phyloP scores from a whole-genome alignment of 2,888 invertebrate species.

The Nomada fucata region DNA sequence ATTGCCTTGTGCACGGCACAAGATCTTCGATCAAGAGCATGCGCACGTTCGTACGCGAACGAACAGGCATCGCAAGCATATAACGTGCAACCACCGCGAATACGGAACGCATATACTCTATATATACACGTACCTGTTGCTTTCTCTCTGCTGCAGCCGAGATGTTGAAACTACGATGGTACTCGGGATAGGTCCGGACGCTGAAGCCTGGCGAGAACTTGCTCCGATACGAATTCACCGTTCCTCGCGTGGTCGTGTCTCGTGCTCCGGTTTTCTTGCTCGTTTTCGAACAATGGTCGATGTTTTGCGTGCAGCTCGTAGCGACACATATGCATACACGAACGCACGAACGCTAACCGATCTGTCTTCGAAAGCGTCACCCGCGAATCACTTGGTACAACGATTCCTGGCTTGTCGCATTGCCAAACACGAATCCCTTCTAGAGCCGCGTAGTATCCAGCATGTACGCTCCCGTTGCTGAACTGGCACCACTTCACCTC shows the following conservation, averaged over 20 bases:
- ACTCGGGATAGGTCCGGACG: constrained; percentile 8
- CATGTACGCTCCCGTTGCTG: constrained; percentile 33
- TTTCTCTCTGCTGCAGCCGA: constrained; percentile 51
- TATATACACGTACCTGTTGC: constrained; percentile 66
- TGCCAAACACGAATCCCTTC: constrained; percentile 31
- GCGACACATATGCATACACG: constrained; percentile 9
- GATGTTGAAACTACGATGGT: constrained; percentile 52
- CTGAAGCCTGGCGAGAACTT: constrained; percentile 7
- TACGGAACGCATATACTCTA: constrained; percentile 39
- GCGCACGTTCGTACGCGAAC: constrained; percentile 59
- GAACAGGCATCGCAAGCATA: constrained; percentile 33
- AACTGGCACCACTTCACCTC: constrained; percentile 54
- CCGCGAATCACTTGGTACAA: constrained; percentile 41
- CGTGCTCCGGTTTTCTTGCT: not conserved
- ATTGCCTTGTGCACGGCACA: constrained; percentile 39
- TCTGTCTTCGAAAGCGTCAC: constrained; percentile 28
- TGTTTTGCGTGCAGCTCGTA: not conserved
- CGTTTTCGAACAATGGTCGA: not conserved
- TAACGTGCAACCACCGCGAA: constrained; percentile 45
- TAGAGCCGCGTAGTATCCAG: constrained; percentile 37
- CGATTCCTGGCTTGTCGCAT: constrained; percentile 35
- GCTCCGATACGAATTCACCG: constrained; percentile 26
- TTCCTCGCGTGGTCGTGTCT: not conserved
- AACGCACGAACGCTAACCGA: constrained; percentile 1
- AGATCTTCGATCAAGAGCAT: constrained; percentile 71